Evolutionary conservation across 2,888 invertebrate species (phyloP).

Genomic region (Ichneumoninae sp.): DNA sequence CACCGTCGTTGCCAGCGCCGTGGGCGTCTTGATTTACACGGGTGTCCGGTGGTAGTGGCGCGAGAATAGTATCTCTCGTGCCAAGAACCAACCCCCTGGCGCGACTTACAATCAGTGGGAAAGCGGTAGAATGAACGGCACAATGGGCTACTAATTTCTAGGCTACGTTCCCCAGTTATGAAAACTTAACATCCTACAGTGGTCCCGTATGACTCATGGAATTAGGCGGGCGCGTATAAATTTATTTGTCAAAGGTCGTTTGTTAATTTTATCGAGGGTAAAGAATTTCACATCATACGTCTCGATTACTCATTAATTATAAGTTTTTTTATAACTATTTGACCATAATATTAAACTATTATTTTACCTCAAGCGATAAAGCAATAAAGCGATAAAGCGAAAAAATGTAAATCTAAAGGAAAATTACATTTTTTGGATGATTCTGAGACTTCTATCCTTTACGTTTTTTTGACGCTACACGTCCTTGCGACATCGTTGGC

Average conservation of each 20-base stretch:
- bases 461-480: no score
- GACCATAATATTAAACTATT: no score
- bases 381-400: not conserved
- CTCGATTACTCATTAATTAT: not conserved
- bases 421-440: no score
- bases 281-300: not conserved
- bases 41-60: conserved; percentile 39
- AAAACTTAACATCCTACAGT: conserved; percentile 7
- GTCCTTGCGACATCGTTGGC: conserved; percentile 34
- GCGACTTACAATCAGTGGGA: conserved; percentile 61
- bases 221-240: not conserved
- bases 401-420: not conserved
- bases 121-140: conserved; percentile 43
- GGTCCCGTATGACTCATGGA: conserved; percentile 38
- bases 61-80: conserved; percentile 53
- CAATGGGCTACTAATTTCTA: conserved; percentile 61
- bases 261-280: not conserved
- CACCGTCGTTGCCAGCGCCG: conserved; percentile 54
- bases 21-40: conserved; percentile 64
- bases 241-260: not conserved
- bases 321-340: no score
- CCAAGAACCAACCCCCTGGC: conserved; percentile 43
- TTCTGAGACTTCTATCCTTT: no score
- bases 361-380: not conserved
- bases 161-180: conserved; percentile 29